Percentiles rank a stretch among this genome's conserved stretches.
phyloP scores from a whole-genome alignment of 2,888 invertebrate genomes.

The Hemaris fuciformis region DNA sequence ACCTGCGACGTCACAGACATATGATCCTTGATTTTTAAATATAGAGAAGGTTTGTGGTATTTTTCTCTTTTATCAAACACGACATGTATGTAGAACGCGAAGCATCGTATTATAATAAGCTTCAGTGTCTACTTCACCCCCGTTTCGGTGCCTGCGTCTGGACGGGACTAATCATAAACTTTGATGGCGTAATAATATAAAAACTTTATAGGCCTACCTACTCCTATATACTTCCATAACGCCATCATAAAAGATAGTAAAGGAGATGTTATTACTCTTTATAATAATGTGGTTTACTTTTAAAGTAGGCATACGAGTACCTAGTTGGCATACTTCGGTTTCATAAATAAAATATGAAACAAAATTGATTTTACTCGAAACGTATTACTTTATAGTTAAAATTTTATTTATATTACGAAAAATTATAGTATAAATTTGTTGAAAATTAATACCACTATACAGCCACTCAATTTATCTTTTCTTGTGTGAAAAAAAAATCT shows the following conservation, averaged over 20 bases:
- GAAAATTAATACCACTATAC: neutral
- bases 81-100: neutral
- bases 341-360: neutral
- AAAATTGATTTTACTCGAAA: neutral
- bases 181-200: slow-evolving; percentile 43
- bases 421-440: too few species aligned
- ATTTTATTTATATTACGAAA: too few species aligned
- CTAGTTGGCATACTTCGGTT: neutral
- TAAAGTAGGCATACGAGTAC: neutral
- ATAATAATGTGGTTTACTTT: slow-evolving; percentile 15
- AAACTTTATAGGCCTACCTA: slow-evolving; percentile 36
- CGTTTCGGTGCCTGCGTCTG: slow-evolving; percentile 27
- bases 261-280: slow-evolving; percentile 17
- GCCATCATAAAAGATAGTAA: slow-evolving; percentile 29
- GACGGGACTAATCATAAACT: slow-evolving; percentile 39
- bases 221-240: slow-evolving; percentile 27
- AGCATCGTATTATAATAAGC: slow-evolving; percentile 28
- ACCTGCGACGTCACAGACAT: too few species aligned
- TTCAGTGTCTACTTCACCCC: slow-evolving; percentile 28
- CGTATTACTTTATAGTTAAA: too few species aligned
- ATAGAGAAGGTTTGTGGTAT: neutral
- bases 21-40: neutral
- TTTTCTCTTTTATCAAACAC: neutral
- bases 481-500: slow-evolving; percentile 64
- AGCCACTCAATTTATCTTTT: slow-evolving; percentile 29